A percentile compares a stretch with the other conserved stretches of the same genome.
Evolutionary conservation across 1,140 invertebrate genomes (phyloP).

Genomic region (Ylistrum balloti): DNA sequence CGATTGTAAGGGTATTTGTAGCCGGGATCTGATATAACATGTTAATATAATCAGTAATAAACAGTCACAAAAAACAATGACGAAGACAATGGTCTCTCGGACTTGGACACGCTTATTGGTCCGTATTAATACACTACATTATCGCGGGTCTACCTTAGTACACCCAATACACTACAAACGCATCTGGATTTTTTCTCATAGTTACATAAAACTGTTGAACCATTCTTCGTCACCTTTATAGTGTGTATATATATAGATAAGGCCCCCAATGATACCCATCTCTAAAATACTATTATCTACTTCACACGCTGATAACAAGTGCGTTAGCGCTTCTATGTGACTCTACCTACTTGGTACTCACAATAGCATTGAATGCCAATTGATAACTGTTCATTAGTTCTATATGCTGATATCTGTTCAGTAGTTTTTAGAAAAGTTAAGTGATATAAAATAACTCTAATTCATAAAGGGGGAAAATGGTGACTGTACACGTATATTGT

Average conservation of each 20-base stretch:
- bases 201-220: background rate
- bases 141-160: background rate
- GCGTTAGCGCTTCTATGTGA: no score
- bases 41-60: no score
- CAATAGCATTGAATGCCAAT: no score
- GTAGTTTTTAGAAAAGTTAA: no score
- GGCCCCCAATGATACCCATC: no score
- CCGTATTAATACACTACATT: background rate
- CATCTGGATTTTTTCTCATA: slow-evolving; percentile 24
- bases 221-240: background rate
- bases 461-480: no score
- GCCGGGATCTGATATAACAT: background rate
- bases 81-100: background rate
- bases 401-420: no score
- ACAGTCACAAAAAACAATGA: background rate
- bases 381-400: no score
- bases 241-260: no score
- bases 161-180: background rate
- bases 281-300: background rate
- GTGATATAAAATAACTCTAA: no score
- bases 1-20: background rate
- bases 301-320: background rate
- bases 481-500: no score
- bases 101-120: background rate
- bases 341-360: no score